Evolutionary conservation across 2,113 vertebrate species (phyloP).

Genomic region (Podocnemis expansa): DNA sequence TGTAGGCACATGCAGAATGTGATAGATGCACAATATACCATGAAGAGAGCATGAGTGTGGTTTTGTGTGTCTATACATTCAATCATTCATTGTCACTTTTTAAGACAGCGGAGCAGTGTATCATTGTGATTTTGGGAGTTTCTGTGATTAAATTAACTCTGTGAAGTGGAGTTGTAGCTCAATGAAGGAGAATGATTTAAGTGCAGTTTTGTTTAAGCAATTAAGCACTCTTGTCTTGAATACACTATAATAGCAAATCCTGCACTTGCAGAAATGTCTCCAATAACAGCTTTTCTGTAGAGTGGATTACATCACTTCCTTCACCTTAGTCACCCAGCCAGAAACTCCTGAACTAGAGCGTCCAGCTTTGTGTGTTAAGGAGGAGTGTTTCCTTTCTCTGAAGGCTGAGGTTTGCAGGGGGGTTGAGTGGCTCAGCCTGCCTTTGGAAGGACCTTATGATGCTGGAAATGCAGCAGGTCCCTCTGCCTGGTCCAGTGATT

Average conservation of each 20-base stretch:
- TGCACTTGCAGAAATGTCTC: neutral
- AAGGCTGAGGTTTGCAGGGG: slow-evolving; percentile 13
- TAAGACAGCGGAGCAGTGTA: neutral
- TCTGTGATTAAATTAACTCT: neutral
- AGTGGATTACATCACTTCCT: neutral
- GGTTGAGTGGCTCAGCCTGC: neutral
- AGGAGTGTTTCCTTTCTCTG: neutral
- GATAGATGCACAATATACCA: neutral
- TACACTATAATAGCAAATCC: neutral
- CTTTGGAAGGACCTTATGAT: neutral
- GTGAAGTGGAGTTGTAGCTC: neutral
- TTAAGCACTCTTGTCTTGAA: neutral
- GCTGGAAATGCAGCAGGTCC: neutral
- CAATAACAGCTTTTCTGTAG: neutral
- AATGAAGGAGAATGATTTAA: neutral
- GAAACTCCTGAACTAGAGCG: neutral
- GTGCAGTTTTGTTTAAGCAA: neutral
- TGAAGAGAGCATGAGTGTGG: neutral
- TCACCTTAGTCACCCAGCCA: neutral
- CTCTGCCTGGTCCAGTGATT: slow-evolving; percentile 45
- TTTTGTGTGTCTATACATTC: neutral
- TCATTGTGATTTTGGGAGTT: neutral
- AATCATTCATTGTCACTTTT: neutral
- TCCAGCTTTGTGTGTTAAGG: neutral
- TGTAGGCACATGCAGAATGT: neutral